These are phyloP conservation scores for Athene noctua DNA, from an alignment of 2,113 vertebrate species.

Conservation along the genomic window DNA sequence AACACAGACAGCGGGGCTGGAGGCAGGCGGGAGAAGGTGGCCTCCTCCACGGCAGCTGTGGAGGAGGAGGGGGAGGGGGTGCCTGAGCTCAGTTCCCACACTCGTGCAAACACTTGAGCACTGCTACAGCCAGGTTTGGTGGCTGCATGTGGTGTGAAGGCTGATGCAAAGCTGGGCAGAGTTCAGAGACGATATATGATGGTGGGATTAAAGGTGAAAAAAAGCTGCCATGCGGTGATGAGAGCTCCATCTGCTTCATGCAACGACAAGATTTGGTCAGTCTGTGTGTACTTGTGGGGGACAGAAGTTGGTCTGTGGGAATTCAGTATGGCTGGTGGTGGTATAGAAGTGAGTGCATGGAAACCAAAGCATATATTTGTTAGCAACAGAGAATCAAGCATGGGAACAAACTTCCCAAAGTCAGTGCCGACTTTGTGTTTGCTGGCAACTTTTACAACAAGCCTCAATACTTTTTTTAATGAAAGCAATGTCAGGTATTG, in stretches of 20 bases:
- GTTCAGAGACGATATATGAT: not conserved
- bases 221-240: not conserved
- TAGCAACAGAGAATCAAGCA: not conserved
- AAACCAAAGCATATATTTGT: not conserved
- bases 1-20: not conserved
- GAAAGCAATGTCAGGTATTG: not conserved
- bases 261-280: not conserved
- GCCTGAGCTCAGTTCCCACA: not conserved
- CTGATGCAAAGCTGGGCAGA: not conserved
- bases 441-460: not conserved
- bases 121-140: not conserved
- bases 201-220: not conserved
- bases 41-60: not conserved
- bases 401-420: not conserved
- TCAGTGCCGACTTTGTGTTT: not conserved
- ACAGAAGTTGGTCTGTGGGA: not conserved
- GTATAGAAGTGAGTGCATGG: rapidly evolving
- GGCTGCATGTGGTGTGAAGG: not conserved
- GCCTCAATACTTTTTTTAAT: not conserved
- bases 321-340: not conserved
- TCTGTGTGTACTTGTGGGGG: not conserved
- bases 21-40: not conserved
- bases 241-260: not conserved
- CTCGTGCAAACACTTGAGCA: not conserved
- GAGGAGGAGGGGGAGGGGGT: not conserved